These are phyloP conservation scores for Poeciliopsis turneri DNA, from an alignment of 2,797 vertebrate genomes.

Conservation along the genomic window DNA sequence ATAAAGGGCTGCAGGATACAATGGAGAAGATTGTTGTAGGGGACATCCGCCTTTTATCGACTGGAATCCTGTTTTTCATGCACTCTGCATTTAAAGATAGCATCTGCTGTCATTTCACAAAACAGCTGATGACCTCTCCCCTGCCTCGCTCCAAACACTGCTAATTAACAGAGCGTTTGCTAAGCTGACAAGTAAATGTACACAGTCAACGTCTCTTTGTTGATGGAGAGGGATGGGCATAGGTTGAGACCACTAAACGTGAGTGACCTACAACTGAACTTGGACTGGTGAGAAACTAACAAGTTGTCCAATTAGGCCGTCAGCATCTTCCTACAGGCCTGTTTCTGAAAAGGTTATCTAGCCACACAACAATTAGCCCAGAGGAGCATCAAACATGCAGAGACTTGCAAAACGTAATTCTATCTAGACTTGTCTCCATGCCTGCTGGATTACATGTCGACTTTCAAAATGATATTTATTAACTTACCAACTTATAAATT, in stretches of 20 bases:
- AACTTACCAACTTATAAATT: conserved; percentile 29
- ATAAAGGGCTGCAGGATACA: conserved; percentile 64
- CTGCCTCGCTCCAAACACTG: conserved; percentile 29
- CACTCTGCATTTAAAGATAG: conserved; percentile 74
- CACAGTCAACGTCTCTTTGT: conserved; percentile 59
- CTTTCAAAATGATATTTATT: conserved; percentile 48
- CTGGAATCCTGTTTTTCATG: conserved; percentile 67
- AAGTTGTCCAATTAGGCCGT: conserved; percentile 73
- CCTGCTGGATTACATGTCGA: conserved; percentile 41
- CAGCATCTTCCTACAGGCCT: conserved; percentile 65
- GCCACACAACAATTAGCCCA: conserved; percentile 75
- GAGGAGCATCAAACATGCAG: conserved; percentile 66
- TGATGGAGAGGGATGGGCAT: conserved; percentile 14
- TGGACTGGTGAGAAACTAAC: conserved; percentile 77
- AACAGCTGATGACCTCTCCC: conserved; percentile 38
- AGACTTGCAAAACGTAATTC: conserved; percentile 62
- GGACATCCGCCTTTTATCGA: conserved; percentile 70
- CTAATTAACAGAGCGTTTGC: conserved; percentile 67
- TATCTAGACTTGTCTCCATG: conserved; percentile 42
- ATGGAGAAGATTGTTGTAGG: conserved; percentile 66
- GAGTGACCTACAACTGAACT: conserved; percentile 78
- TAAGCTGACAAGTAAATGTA: conserved; percentile 81
- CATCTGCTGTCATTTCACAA: conserved; percentile 76
- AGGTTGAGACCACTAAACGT: conserved; percentile 55
- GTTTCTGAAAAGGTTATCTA: conserved; percentile 66